Evolutionary conservation across 2,888 invertebrate genomes (phyloP), one percentile per base, ranked within the genome.

Genomic region (Sarcophaga caerulescens): DNA sequence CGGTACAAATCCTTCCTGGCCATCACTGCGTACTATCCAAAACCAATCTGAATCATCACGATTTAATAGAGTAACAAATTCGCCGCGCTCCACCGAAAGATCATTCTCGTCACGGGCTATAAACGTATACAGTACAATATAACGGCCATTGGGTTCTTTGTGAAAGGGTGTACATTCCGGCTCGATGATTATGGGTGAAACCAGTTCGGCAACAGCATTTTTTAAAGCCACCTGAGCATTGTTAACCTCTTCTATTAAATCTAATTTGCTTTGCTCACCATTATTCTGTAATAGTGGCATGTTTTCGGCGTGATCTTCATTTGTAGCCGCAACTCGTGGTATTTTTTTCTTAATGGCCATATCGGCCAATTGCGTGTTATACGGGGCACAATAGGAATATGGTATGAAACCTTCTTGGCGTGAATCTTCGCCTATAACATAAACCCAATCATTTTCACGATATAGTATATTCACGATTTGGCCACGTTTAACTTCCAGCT

Each of bases 41-140:
- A 97, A 98, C 99, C 99, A 99, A 93, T 98, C 98, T 0, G 97
- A 97, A 93, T 99, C 98, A 92, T 98, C 98, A 90, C 97, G 95
- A 93, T 99, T 99, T 79, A 99, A 93, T 17, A 99, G 97, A 82
- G 98, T 98, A n/a, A 99, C 98, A 93, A 98, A 97, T 92, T 99
- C 98, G 0, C 98, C 98, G 70, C 98, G 94, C 90, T 98, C 97
- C 1, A 99, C 98, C 60, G 97, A 97, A 0, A 98, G 96, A 92
- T 99, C 99, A 90, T 98, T 98, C 92, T 98, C 98, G 91, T 98
- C 98, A 57, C 98, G 94, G 0, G 98, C 98, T 60, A 97, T 96
- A 92, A 98, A 99, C 0, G 98, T 97, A 93, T 98, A 99, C 19
- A 99, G 94, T 0, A 98, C 98, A 88, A 98, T 97, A 91, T 97